Conservation (phyloP, 2,113 vertebrate genomes). For the Otolemur garnettii region DNA sequence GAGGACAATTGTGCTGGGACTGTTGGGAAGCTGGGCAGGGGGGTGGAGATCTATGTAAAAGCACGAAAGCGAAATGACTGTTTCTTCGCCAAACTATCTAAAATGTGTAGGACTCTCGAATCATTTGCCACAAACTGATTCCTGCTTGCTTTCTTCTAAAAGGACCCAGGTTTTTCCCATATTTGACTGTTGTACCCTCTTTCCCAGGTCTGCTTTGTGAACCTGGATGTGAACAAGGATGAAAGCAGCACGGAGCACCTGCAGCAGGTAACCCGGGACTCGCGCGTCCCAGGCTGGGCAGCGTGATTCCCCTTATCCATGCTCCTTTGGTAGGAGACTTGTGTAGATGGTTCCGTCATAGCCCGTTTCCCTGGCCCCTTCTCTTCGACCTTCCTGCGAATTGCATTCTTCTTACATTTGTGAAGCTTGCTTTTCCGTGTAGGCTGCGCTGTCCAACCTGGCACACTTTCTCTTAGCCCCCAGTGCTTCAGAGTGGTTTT, state of each 20-base stretch:
- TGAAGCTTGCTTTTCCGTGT: neutral
- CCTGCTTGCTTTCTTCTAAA: neutral
- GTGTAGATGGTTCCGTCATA: neutral
- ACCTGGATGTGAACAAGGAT: conserved; percentile 90
- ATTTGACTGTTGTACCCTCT: neutral
- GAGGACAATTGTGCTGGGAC: neutral
- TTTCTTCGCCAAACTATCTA: neutral
- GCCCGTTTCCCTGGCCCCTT: neutral
- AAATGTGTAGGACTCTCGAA: neutral
- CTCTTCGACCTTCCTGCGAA: neutral
- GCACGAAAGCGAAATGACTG: neutral
- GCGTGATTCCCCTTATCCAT: neutral
- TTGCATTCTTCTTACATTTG: neutral
- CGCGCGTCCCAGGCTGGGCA: rapidly evolving
- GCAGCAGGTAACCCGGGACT: conserved; percentile 87
- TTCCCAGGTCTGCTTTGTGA: conserved; percentile 96
- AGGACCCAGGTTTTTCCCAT: neutral
- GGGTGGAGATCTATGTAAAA: neutral
- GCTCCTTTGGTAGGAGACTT: neutral
- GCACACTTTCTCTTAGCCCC: rapidly evolving
- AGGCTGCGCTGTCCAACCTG: neutral
- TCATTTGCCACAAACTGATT: neutral
- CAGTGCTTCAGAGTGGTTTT: neutral
- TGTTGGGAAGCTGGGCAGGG: neutral
- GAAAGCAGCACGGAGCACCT: conserved; percentile 88